Evolutionary conservation across 2,113 vertebrate species (phyloP).

Genomic region (Erythrolamprus reginae): DNA sequence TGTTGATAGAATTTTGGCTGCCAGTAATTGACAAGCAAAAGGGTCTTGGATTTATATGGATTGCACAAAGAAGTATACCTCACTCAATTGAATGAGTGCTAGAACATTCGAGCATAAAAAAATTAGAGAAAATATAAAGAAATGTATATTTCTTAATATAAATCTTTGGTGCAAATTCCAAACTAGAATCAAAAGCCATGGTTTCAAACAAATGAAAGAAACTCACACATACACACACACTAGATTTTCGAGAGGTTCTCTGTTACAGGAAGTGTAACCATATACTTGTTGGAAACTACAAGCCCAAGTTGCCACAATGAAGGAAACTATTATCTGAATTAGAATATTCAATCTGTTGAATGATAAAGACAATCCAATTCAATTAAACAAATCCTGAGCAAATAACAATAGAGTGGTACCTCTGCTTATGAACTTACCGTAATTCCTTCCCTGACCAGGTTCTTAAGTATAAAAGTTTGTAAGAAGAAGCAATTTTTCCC

Average conservation of each 20-base stretch:
- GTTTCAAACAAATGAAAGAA: neutral
- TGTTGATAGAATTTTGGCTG: neutral
- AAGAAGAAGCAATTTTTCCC: too few species aligned
- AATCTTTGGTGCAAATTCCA: neutral
- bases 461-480: too few species aligned
- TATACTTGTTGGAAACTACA: neutral
- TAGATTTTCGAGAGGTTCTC: neutral
- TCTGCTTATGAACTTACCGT: too few species aligned
- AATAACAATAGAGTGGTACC: too few species aligned
- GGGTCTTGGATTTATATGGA: neutral
- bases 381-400: neutral
- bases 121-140: neutral
- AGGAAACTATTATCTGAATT: neutral
- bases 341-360: neutral
- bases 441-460: too few species aligned
- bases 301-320: neutral
- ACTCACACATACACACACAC: neutral
- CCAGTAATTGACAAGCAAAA: neutral
- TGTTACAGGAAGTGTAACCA: neutral
- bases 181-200: neutral
- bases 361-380: neutral
- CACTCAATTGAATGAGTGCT: neutral
- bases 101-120: neutral
- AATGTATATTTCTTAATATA: neutral
- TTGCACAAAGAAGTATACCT: neutral